These are phyloP conservation scores for Fabriciana adippe DNA, from an alignment of 2,888 invertebrate species.

Conservation along the genomic window DNA sequence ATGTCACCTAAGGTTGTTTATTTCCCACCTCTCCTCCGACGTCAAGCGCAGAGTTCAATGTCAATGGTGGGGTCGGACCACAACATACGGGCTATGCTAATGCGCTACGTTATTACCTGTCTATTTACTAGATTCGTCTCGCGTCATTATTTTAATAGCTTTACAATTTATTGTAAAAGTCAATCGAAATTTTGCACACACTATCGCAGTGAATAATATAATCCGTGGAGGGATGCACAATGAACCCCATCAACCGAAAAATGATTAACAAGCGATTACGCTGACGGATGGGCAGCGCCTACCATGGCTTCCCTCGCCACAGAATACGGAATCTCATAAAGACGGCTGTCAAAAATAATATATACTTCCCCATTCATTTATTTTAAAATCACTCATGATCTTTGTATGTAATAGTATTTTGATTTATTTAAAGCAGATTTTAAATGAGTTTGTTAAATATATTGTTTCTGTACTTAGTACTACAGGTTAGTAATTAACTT, in stretches of 20 bases:
- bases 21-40: constrained; percentile 24
- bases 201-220: constrained; percentile 65
- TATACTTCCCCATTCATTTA: background rate
- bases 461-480: too few species aligned
- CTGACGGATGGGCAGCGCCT: constrained; percentile 76
- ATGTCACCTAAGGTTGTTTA: too few species aligned
- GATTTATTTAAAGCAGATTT: too few species aligned
- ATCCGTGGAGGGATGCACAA: constrained; percentile 68
- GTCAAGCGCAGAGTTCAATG: constrained; percentile 66
- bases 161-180: constrained; percentile 16
- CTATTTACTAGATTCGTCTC: constrained; percentile 42
- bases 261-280: constrained; percentile 81
- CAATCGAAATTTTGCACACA: constrained; percentile 58
- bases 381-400: too few species aligned
- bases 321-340: constrained; percentile 51
- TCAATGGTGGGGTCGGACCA: constrained; percentile 66
- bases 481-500: too few species aligned
- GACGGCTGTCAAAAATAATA: constrained; percentile 14
- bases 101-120: constrained; percentile 46
- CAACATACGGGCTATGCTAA: constrained; percentile 59
- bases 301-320: constrained; percentile 71
- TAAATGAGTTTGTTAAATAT: too few species aligned
- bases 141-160: constrained; percentile 32
- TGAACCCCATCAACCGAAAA: constrained; percentile 80
- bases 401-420: too few species aligned